Base-by-base conservation (phyloP, 1,140 invertebrate species). In the Bilobella aurantiaca region DNA sequence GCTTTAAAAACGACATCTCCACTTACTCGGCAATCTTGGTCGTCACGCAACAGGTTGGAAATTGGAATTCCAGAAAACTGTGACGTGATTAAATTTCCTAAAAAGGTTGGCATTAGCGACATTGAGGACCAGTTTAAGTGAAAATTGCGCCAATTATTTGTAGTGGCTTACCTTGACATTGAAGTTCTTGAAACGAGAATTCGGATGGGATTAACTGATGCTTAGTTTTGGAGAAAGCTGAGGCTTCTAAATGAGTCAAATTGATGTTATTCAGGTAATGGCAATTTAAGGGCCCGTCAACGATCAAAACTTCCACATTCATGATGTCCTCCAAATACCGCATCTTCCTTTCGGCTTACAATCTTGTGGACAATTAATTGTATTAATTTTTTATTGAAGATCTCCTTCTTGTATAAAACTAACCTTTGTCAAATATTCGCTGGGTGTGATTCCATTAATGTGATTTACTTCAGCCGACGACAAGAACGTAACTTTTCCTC, bases 401-500 rank as follows among this genome's bases (percentile, higher is more conserved):
- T n/a, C n/a, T n/a, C n/a, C n/a, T n/a, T n/a, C n/a, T n/a, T n/a
- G n/a, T n/a, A n/a, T n/a, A n/a, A n/a, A n/a, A n/a, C n/a, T n/a
- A n/a, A 66, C 64, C 46, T 62, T 3, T 30, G 58, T 30, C 8
- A 66, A 25, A 56, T 66, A 62, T 30, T 66, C 58, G 3, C 3
- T 3, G 1, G 56, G 32, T 21, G 12, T 23, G 25, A 67, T 56
- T 3, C 53, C 53, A 61, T 67, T 67, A 5, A 67, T 67, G 3
- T n/a, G n/a, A 28, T 18, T 3, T 18, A 30, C 31, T n/a, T 32
- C 27, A 1, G 60, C 56, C 29, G 34, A 23, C 30, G 3, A 23
- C 30, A 32, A 8, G 37, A 62, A 66, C 23, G 2, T 12, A 2
- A 57, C 3, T 58, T 16, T 56, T 23, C 49, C 47, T n/a, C 53